A percentile compares a stretch with the other conserved stretches of the same genome.
Evolutionary conservation across 2,888 invertebrate genomes (phyloP).

Genomic region (Ormyrus nitidulus): DNA sequence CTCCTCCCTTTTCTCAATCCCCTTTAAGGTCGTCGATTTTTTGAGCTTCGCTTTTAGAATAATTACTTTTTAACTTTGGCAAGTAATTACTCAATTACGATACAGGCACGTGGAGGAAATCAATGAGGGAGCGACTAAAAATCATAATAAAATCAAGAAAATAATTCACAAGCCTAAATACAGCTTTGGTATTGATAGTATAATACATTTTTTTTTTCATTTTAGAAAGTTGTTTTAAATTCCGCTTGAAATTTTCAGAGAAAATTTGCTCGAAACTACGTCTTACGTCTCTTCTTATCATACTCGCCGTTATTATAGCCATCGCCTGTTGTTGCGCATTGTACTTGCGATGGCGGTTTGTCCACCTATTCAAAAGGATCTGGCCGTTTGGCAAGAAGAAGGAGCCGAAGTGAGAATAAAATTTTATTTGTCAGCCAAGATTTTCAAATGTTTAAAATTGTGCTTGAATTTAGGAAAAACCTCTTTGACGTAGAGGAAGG

Average conservation of each 20-base stretch:
- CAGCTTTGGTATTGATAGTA: no score
- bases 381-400: constrained; percentile 22
- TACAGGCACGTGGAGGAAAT: no score
- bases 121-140: no score
- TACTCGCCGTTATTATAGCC: constrained; percentile 56
- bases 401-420: constrained; percentile 13
- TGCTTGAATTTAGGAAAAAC: constrained; percentile 10
- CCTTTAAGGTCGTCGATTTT: no score
- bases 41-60: no score
- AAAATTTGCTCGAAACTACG: constrained; percentile 46
- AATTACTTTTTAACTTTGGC: no score
- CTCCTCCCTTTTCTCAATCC: no score
- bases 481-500: constrained; percentile 46
- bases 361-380: constrained; percentile 50
- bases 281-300: constrained; percentile 51
- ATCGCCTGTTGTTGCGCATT: constrained; percentile 61
- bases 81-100: no score
- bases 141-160: no score
- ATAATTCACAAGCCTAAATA: no score
- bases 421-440: not conserved
- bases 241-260: constrained; percentile 23
- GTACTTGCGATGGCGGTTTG: constrained; percentile 58
- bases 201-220: no score
- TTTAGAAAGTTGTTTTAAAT: not conserved
- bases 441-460: not conserved